These are phyloP conservation scores for Acronicta aceris DNA, from an alignment of 2,888 invertebrate genomes.

Conservation along the genomic window DNA sequence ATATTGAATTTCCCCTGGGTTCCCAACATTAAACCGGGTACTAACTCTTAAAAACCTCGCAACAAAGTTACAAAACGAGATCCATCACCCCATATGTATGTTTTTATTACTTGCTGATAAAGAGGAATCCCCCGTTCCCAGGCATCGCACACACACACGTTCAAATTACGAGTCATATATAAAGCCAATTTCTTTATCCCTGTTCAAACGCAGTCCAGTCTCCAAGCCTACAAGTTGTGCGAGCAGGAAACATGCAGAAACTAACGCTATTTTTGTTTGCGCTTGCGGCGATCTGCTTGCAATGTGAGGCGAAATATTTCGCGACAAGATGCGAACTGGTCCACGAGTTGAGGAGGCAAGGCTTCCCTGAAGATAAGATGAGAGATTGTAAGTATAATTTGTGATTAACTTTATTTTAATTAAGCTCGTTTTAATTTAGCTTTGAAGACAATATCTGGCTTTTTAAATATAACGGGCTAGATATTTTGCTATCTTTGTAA, in stretches of 20 bases:
- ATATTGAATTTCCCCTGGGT: too few relatives aligned
- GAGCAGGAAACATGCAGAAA: constrained; percentile 38
- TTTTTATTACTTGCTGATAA: constrained; percentile 33
- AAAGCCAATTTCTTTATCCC: constrained; percentile 19
- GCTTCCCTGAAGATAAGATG: constrained; percentile 71
- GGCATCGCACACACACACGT: background rate
- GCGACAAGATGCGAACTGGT: constrained; percentile 68
- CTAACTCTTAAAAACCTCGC: background rate
- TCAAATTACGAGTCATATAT: constrained; percentile 20
- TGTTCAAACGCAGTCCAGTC: constrained; percentile 22
- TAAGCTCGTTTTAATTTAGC: too few relatives aligned
- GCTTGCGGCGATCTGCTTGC: constrained; percentile 37
- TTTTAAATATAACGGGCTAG: too few relatives aligned
- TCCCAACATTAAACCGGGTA: too few relatives aligned
- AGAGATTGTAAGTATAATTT: constrained; percentile 67
- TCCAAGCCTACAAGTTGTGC: constrained; percentile 21
- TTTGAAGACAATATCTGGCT: too few relatives aligned
- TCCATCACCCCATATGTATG: constrained; percentile 28
- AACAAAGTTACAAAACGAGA: constrained; percentile 10
- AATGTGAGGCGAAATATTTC: constrained; percentile 61
- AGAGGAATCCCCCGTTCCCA: constrained; percentile 51
- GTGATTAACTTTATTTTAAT: background rate
- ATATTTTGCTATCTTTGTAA: too few relatives aligned
- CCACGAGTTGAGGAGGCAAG: constrained; percentile 66
- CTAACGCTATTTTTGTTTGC: constrained; percentile 37